A percentile compares a stretch with the other conserved stretches of the same genome.
phyloP scores from a whole-genome alignment of 2,113 vertebrate species.

The Perca flavescens region DNA sequence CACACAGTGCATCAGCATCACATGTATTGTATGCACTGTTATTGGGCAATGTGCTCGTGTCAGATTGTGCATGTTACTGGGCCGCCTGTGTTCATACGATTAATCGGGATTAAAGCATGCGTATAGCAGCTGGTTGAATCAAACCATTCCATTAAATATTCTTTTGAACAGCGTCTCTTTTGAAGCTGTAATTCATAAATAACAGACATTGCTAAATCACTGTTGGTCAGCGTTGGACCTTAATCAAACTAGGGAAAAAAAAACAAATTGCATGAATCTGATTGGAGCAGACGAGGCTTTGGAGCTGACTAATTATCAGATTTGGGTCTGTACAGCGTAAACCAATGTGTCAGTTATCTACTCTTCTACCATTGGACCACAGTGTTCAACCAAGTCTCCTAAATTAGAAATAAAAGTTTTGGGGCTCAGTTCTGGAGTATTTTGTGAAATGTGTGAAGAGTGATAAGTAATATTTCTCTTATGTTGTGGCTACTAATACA shows the following conservation, averaged over 20 bases:
- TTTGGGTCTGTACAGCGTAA: not conserved
- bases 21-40: not conserved
- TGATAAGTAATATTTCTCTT: not conserved
- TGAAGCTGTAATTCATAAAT: conserved; percentile 15
- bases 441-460: not conserved
- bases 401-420: not conserved
- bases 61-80: conserved; percentile 11
- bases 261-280: conserved; percentile 10
- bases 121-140: not conserved
- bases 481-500: not conserved
- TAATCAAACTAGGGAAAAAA: not conserved
- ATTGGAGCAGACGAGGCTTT: not conserved
- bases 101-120: conserved; percentile 38
- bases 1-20: not conserved
- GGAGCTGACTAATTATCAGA: conserved; percentile 7
- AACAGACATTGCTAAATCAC: conserved; percentile 14
- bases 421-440: not conserved
- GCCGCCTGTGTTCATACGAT: conserved; percentile 8
- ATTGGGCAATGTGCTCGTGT: conserved; percentile 10
- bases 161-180: conserved; percentile 11
- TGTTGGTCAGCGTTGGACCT: not conserved
- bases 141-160: conserved; percentile 2
- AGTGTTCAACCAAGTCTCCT: not conserved
- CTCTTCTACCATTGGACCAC: not conserved
- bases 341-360: not conserved